A percentile compares a stretch with the other conserved stretches of the same genome.
Conservation (phyloP, 2,113 vertebrate genomes). For the Protomyctophum bolini region DNA sequence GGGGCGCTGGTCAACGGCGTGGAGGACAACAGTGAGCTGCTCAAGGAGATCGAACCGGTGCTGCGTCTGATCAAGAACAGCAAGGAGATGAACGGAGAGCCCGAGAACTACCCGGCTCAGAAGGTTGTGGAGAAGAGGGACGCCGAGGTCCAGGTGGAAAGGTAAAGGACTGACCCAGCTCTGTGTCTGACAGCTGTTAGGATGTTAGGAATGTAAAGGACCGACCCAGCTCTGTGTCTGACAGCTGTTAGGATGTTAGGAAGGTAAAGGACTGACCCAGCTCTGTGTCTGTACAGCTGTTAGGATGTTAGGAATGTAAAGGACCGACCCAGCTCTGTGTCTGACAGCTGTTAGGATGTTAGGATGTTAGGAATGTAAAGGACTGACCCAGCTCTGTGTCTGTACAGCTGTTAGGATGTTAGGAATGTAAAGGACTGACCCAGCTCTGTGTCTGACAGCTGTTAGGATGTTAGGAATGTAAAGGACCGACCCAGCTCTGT, state of each 20-base stretch:
- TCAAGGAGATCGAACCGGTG: slow-evolving; percentile 93
- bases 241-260: too few relatives aligned
- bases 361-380: too few relatives aligned
- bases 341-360: too few relatives aligned
- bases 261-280: slow-evolving; percentile 80
- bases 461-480: slow-evolving; percentile 70
- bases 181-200: too few relatives aligned
- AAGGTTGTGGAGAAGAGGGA: slow-evolving; percentile 82
- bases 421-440: slow-evolving; percentile 78
- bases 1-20: slow-evolving; percentile 78
- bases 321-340: not conserved
- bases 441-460: too few relatives aligned
- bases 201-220: slow-evolving; percentile 77
- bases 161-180: slow-evolving; percentile 78
- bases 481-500: slow-evolving; percentile 42
- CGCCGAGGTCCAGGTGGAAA: slow-evolving; percentile 90
- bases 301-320: slow-evolving; percentile 76
- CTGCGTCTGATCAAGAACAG: slow-evolving; percentile 86
- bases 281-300: too few relatives aligned
- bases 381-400: not conserved
- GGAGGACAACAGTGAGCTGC: slow-evolving; percentile 85
- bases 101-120: slow-evolving; percentile 46
- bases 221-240: not conserved
- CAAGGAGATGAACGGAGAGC: slow-evolving; percentile 78
- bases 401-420: too few relatives aligned